Conservation (phyloP, 2,113 vertebrate genomes). For the Scomber scombrus region DNA sequence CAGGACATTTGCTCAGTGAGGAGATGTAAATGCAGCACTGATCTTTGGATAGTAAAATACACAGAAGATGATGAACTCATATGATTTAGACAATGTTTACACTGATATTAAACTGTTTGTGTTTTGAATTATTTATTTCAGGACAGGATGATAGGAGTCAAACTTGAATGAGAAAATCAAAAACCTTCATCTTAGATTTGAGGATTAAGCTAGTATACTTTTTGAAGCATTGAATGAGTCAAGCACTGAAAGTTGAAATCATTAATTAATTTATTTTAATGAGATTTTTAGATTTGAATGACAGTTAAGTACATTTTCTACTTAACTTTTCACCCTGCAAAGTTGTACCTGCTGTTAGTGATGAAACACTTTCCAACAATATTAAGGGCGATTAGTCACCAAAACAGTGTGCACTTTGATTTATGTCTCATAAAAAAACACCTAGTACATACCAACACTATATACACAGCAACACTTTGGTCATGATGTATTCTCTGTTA, state of each 20-base stretch:
- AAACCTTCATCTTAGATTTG: background rate
- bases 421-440: background rate
- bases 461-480: background rate
- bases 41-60: slow-evolving; percentile 14
- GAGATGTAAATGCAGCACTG: slow-evolving; percentile 8
- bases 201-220: background rate
- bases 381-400: too few relatives aligned
- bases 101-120: slow-evolving; percentile 3
- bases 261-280: too few relatives aligned
- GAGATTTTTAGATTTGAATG: too few relatives aligned
- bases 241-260: too few relatives aligned
- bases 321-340: too few relatives aligned
- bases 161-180: background rate
- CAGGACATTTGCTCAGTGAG: slow-evolving; percentile 59
- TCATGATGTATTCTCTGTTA: background rate
- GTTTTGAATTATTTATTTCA: background rate
- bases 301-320: too few relatives aligned
- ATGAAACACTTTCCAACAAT: too few relatives aligned
- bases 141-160: background rate
- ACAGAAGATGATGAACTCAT: background rate
- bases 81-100: background rate
- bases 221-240: too few relatives aligned
- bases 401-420: background rate
- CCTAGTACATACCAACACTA: background rate
- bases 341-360: too few relatives aligned